Percentiles rank a stretch among this genome's conserved stretches.
Evolutionary conservation across 2,888 invertebrate species (phyloP).

Genomic region (Trachelus iudaicus): DNA sequence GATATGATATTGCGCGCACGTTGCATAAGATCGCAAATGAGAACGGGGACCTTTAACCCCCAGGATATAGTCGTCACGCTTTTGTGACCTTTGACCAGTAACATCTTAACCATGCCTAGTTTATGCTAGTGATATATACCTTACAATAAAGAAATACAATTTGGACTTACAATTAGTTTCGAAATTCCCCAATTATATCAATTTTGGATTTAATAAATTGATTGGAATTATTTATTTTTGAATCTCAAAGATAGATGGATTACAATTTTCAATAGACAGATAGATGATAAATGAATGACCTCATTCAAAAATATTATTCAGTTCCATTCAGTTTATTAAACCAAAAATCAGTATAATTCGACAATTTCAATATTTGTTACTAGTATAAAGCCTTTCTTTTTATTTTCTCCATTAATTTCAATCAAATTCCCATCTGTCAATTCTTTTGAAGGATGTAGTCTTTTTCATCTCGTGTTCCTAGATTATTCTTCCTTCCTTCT

Average conservation of each 20-base stretch:
- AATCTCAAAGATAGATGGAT: not conserved
- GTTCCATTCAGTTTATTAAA: too few species aligned
- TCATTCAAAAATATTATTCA: too few species aligned
- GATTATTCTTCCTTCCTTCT: not conserved
- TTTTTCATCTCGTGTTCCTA: not conserved
- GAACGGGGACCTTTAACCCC: conserved; percentile 46
- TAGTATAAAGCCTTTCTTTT: not conserved
- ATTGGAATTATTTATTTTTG: not conserved
- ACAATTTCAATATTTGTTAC: not conserved
- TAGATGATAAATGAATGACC: too few species aligned
- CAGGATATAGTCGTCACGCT: conserved; percentile 51
- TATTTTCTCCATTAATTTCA: not conserved
- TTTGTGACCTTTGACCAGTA: conserved; percentile 37
- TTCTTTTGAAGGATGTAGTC: not conserved
- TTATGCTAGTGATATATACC: not conserved
- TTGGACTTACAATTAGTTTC: not conserved
- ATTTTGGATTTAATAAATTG: not conserved
- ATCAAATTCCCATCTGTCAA: not conserved
- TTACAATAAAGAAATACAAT: not conserved
- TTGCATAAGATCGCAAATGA: conserved; percentile 60
- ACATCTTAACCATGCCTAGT: conserved; percentile 3
- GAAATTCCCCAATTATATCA: not conserved
- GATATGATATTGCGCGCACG: conserved; percentile 56
- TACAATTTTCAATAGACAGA: too few species aligned
- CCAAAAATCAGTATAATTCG: too few species aligned